These are phyloP conservation scores for Distichodus sexfasciatus DNA, from an alignment of 2,797 vertebrate genomes.

Conservation along the genomic window DNA sequence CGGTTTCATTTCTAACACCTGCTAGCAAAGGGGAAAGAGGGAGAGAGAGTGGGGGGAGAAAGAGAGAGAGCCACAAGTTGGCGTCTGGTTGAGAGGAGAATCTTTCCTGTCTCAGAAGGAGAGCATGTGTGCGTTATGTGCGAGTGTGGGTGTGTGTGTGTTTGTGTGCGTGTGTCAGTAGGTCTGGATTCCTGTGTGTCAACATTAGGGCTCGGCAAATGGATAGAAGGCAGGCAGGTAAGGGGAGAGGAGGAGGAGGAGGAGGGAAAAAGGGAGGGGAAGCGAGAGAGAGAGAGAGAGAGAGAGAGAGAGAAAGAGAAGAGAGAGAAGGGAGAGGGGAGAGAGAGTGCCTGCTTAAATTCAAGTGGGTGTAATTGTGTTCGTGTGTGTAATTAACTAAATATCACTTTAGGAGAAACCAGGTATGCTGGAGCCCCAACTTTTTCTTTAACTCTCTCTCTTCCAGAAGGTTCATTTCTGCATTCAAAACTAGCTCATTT, in stretches of 20 bases:
- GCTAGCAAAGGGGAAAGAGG: constrained; percentile 52
- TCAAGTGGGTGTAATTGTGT: constrained; percentile 33
- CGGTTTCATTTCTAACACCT: constrained; percentile 74
- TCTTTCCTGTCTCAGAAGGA: constrained; percentile 40
- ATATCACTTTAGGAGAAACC: constrained; percentile 51
- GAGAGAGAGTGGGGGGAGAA: constrained; percentile 38
- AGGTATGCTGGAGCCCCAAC: constrained; percentile 46
- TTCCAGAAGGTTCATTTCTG: constrained; percentile 24
- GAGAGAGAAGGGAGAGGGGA: constrained; percentile 34
- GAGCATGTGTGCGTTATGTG: background rate
- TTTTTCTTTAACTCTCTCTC: constrained; percentile 28
- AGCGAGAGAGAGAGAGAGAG: constrained; percentile 21
- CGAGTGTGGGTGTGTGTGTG: constrained; percentile 15
- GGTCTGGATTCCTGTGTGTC: constrained; percentile 50
- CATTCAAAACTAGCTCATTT: background rate
- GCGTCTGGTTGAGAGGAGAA: constrained; percentile 47
- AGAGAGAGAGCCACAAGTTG: constrained; percentile 42
- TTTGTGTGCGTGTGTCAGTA: constrained; percentile 30
- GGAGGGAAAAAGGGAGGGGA: constrained; percentile 27
- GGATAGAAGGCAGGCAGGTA: constrained; percentile 57
- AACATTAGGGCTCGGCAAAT: constrained; percentile 52
- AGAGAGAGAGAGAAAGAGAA: constrained; percentile 33
- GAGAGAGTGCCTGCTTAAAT: constrained; percentile 49
- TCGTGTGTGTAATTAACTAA: constrained; percentile 49
- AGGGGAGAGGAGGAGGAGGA: background rate